Conservation (phyloP, 2,888 invertebrate genomes). For the Nemapogon koenigi region DNA sequence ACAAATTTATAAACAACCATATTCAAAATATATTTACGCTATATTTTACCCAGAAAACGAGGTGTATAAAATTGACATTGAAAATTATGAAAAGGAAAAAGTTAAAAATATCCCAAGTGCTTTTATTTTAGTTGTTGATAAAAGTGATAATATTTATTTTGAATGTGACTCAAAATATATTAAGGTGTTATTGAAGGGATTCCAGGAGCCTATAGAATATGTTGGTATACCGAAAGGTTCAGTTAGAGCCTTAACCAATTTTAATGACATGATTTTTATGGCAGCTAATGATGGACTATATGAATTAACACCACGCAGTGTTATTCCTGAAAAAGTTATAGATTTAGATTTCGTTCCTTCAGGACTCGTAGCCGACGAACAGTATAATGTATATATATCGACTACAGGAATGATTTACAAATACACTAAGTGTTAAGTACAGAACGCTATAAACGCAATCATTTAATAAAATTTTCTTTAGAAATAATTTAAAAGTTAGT, state of each 20-base stretch:
- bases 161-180: slow-evolving; percentile 56
- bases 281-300: slow-evolving; percentile 51
- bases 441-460: too few species aligned
- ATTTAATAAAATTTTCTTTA: too few species aligned
- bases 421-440: too few species aligned
- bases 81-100: slow-evolving; percentile 36
- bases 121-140: slow-evolving; percentile 45
- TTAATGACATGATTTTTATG: slow-evolving; percentile 32
- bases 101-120: slow-evolving; percentile 44
- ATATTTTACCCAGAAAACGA: slow-evolving; percentile 46
- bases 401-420: slow-evolving; percentile 43
- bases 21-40: slow-evolving; percentile 36
- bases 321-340: slow-evolving; percentile 51
- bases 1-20: slow-evolving; percentile 36
- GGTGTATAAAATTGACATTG: slow-evolving; percentile 34
- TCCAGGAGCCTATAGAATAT: slow-evolving; percentile 48
- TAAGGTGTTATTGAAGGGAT: slow-evolving; percentile 44
- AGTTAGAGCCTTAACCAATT: slow-evolving; percentile 39
- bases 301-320: slow-evolving; percentile 32
- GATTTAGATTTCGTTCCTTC: slow-evolving; percentile 42
- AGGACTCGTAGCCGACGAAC: slow-evolving; percentile 33
- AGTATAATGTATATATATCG: slow-evolving; percentile 31
- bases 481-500: too few species aligned
- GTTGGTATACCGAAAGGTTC: slow-evolving; percentile 45
- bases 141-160: slow-evolving; percentile 40